Base-by-base conservation (phyloP, 2,113 vertebrate genomes). In the Eretmochelys imbricata region DNA sequence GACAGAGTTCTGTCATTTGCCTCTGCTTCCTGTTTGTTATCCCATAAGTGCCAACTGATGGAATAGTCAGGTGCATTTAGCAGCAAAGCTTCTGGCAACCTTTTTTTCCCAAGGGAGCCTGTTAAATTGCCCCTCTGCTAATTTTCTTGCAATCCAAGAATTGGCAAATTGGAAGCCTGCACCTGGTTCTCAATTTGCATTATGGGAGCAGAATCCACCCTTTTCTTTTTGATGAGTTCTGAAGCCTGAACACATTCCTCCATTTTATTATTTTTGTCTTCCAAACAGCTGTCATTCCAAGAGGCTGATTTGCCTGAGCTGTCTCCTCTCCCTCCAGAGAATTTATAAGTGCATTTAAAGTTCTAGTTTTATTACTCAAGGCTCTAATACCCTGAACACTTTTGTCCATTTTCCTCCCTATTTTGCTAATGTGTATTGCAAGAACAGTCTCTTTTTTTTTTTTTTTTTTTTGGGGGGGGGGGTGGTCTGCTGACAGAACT, bases 51-150 rank as follows among this genome's bases (percentile, higher is more conserved):
- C 53, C 53, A 87, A 82, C 19, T 22, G n/a, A 72, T 38, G n/a
- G 19, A n/a, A n/a, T n/a, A 72, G 8, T 38, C 35, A 38, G n/a
- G 51, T 16, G 51, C n/a, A 6, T 1, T 94, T 78, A 80, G 78
- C 62, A 1, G 1, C 0, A 2, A 91, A 51, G 82, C 49, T 87
- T 85, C 54, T 0, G 2, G 49, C 27, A 35, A 11, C 9, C 57
- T 0, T 90, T 89, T 78, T 89, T 54, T 90, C 48, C 78, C 81
- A 24, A 91, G 76, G 80, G 51, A 94, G 93, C 81, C 31, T 87
- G 3, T 46, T 88, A 88, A 89, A 89, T 78, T 62, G 85, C 48
- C 29, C 35, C 35, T 90, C 69, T 46, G 22, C 9, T 89, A 12
- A 48, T 10, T 10, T 48, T 84, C 54, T 25, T 83, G 27, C 9